These are phyloP conservation scores for Trachops cirrhosus DNA, from an alignment of 2,797 vertebrate species.

Conservation along the genomic window DNA sequence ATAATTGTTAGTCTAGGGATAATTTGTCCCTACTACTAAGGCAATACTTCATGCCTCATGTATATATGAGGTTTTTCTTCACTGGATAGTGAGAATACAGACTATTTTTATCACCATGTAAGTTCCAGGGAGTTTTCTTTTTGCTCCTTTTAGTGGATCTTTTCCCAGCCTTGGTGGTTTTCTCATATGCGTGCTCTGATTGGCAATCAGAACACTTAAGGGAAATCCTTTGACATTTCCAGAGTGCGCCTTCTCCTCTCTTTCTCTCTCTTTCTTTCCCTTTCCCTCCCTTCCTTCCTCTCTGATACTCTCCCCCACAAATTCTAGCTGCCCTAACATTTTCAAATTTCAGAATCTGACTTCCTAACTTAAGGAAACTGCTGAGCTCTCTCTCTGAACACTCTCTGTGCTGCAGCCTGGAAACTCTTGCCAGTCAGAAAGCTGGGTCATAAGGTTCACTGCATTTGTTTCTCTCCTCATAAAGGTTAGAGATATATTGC, in stretches of 20 bases:
- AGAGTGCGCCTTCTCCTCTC: not conserved
- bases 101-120: not conserved
- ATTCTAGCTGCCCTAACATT: not conserved
- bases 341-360: not conserved
- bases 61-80: not conserved
- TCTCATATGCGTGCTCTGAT: not conserved
- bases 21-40: not conserved
- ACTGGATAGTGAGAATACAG: not conserved
- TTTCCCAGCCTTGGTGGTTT: not conserved
- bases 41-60: not conserved
- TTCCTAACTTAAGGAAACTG: not conserved
- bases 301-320: not conserved
- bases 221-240: not conserved
- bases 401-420: not conserved
- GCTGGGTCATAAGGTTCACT: not conserved
- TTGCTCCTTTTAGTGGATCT: not conserved
- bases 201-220: not conserved
- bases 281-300: not conserved
- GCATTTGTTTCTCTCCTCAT: not conserved
- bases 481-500: not conserved
- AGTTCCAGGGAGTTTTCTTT: not conserved
- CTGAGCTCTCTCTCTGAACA: not conserved
- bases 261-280: too few relatives aligned
- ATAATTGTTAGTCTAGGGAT: not conserved
- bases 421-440: not conserved